These are phyloP conservation scores for Tolypeutes matacus DNA, from an alignment of 2,797 vertebrate genomes.

Conservation along the genomic window DNA sequence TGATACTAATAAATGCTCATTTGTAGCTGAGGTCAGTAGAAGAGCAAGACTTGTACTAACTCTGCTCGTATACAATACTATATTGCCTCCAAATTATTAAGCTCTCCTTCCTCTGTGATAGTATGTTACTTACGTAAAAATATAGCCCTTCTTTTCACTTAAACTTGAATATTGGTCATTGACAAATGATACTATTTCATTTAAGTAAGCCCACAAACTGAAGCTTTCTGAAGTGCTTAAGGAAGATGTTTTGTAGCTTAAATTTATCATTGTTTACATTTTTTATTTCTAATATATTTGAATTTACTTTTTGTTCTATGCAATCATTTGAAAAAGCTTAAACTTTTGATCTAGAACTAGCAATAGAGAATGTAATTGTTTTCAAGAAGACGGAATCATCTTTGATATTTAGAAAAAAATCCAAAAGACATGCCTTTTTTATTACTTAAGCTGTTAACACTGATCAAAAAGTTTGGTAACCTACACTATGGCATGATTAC, in stretches of 20 bases:
- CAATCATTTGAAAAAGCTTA: constrained; percentile 1
- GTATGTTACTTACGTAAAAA: neutral
- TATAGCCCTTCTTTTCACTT: neutral
- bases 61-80: neutral
- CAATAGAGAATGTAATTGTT: neutral
- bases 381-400: neutral
- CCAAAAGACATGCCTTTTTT: neutral
- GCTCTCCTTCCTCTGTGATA: neutral
- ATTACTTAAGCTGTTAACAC: neutral
- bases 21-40: neutral
- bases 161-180: neutral
- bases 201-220: neutral
- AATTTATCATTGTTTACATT: neutral
- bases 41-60: neutral
- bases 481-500: neutral
- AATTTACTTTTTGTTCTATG: neutral
- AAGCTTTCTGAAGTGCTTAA: neutral
- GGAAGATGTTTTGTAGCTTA: neutral
- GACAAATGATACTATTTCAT: neutral
- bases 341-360: neutral
- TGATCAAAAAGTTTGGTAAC: neutral
- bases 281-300: constrained; percentile 30
- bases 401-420: neutral
- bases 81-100: neutral
- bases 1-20: neutral